phyloP scores from a whole-genome alignment of 1,140 invertebrate species.

The Camponotus floridanus region DNA sequence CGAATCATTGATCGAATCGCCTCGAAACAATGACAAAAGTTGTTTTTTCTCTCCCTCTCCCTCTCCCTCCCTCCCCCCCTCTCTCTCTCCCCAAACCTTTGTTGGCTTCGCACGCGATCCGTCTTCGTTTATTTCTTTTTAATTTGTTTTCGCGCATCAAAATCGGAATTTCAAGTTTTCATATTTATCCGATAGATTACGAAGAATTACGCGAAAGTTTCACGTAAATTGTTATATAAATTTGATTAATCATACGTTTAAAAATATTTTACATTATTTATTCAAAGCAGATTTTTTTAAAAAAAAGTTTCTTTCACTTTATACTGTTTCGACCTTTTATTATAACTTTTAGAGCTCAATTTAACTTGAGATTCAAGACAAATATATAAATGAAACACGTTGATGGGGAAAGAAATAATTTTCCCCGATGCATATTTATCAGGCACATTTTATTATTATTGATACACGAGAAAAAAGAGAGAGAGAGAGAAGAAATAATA shows the following conservation, averaged over 20 bases:
- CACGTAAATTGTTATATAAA: conserved; percentile 8
- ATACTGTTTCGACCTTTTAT: background rate
- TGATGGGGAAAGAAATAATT: background rate
- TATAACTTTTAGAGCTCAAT: conserved; percentile 26
- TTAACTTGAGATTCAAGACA: conserved; percentile 29
- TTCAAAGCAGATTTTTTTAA: background rate
- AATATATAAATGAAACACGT: conserved; percentile 11
- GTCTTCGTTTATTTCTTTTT: background rate
- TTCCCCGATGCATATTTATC: background rate
- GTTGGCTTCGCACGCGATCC: background rate
- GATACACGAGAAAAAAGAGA: no score
- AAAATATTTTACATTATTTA: conserved; percentile 25
- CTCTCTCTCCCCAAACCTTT: background rate
- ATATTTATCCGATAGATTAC: background rate
- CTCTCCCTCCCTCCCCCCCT: no score
- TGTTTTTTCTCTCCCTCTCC: conserved; percentile 24
- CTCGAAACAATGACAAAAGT: background rate
- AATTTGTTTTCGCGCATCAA: background rate
- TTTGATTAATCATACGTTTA: background rate
- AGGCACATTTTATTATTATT: background rate
- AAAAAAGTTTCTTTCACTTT: background rate
- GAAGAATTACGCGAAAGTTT: background rate
- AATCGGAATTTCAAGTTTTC: background rate
- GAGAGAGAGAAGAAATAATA: no score
- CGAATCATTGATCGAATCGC: background rate